A percentile compares a stretch with the other conserved stretches of the same genome.
Evolutionary conservation across 2,113 vertebrate species (phyloP).

Genomic region (Hippocampus guttulatus): DNA sequence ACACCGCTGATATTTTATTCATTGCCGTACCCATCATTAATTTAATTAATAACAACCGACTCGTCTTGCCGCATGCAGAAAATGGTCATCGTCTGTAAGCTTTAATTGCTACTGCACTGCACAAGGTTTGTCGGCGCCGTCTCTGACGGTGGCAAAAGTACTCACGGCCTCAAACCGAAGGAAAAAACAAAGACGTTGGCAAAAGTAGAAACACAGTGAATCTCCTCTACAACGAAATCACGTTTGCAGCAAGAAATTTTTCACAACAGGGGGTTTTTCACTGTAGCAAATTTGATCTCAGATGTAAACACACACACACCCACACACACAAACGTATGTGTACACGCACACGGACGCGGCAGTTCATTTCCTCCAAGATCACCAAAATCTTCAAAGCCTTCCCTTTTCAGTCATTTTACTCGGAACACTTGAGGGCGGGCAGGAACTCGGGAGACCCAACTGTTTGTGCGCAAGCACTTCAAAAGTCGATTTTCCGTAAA

Average conservation of each 20-base stretch:
- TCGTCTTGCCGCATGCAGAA: background rate
- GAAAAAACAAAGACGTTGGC: background rate
- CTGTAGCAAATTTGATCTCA: no score
- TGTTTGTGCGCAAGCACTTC: background rate
- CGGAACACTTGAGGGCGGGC: background rate
- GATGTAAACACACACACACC: no score
- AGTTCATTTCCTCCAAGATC: background rate
- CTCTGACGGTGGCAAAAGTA: background rate
- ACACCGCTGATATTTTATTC: conserved; percentile 11
- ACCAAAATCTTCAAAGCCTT: background rate
- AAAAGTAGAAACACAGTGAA: background rate
- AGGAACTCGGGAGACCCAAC: background rate
- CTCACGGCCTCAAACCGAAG: background rate
- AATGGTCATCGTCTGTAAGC: background rate
- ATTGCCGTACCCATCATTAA: conserved; percentile 6
- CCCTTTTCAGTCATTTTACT: background rate
- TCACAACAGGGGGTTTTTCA: no score
- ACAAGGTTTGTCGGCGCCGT: background rate
- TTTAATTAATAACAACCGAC: conserved; percentile 2
- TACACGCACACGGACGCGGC: background rate
- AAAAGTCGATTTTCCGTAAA: background rate
- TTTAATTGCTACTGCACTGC: background rate
- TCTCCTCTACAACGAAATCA: no score
- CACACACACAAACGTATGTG: no score
- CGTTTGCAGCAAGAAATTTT: no score